Base-by-base conservation (phyloP, 2,797 vertebrate genomes). In the Falco berigora region DNA sequence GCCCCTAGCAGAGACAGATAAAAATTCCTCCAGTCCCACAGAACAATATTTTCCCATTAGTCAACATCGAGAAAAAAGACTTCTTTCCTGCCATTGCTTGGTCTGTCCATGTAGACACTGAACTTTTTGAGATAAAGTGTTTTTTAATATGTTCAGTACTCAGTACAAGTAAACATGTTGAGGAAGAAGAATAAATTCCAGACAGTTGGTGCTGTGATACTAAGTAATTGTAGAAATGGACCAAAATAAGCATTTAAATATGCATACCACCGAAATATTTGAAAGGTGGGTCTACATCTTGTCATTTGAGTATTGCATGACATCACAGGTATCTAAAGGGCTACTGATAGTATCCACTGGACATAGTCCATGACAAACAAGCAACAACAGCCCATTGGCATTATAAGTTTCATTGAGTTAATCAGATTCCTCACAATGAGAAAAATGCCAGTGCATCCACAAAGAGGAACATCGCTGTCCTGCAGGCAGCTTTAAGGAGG, bases 401-500 rank as follows among this genome's bases (percentile, higher is more conserved):
- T 59, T 50, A 44, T 21, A 36, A 92, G 55, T 89, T 95, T 81
- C 56, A 81, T 30, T 36, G 63, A 68, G 56, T 68, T 90, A 92
- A 96, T 96, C 14, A 0, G 86, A 94, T 97, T 92, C 59, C 63
- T 73, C 61, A 62, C 79, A 92, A 79, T 64, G 53, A 91, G 36
- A 83, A 80, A 86, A 92, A 79, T 50, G 50, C 73, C 85, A 79
- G 42, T 46, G 36, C 67, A 56, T 66, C 73, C 58, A 88, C 79
- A 87, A 74, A 90, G 23, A 72, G 40, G 76, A 84, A 61, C 49
- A 67, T 47, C 5, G 2, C 83, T 96, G 86, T 95, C 97, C 96
- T 97, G 79, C 74, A 96, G 94, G 96, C 94, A 93, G 94, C 81
- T 97, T 95, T 91, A 90, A 94, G 84, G 72, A 94, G 62, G 78